Percentiles rank a stretch among this genome's conserved stretches.
Evolutionary conservation across 2,113 vertebrate genomes (phyloP).

Genomic region (Benitochromis conjunctus): DNA sequence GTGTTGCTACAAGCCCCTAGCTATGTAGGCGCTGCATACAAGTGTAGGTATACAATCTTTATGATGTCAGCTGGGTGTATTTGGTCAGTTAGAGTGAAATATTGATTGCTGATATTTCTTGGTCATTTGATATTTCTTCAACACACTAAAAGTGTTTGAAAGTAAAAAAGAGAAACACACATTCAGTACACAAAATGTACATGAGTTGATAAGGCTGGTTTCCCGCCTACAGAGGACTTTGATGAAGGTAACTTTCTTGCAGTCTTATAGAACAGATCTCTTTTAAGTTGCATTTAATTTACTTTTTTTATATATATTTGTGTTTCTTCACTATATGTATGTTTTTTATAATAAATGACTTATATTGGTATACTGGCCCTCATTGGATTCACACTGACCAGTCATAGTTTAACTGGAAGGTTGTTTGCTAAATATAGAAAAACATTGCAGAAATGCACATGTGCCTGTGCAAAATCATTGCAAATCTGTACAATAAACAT

Average conservation of each 20-base stretch:
- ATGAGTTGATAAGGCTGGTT: not conserved
- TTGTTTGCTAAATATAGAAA: not conserved
- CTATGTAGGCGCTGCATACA: not conserved
- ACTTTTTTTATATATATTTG: not conserved
- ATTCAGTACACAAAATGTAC: not conserved
- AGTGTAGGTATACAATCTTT: not conserved
- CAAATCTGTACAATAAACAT: not conserved
- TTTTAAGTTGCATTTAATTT: not conserved
- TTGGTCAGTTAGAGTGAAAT: not conserved
- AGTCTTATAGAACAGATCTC: not conserved
- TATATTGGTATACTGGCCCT: not conserved
- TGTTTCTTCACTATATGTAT: not conserved
- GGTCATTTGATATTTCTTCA: not conserved
- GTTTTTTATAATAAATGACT: not conserved
- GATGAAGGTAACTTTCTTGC: not conserved
- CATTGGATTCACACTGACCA: not conserved
- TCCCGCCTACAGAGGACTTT: not conserved
- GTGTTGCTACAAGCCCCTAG: slow-evolving; percentile 9
- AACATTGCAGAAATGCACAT: not conserved
- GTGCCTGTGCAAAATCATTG: not conserved
- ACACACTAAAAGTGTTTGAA: not conserved
- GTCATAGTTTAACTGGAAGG: not conserved
- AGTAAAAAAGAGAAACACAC: not conserved
- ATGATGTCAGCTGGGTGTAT: not conserved
- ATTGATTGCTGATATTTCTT: not conserved